A percentile compares a stretch with the other conserved stretches of the same genome.
Conservation (phyloP, 2,113 vertebrate genomes). For the Xenopus borealis region DNA sequence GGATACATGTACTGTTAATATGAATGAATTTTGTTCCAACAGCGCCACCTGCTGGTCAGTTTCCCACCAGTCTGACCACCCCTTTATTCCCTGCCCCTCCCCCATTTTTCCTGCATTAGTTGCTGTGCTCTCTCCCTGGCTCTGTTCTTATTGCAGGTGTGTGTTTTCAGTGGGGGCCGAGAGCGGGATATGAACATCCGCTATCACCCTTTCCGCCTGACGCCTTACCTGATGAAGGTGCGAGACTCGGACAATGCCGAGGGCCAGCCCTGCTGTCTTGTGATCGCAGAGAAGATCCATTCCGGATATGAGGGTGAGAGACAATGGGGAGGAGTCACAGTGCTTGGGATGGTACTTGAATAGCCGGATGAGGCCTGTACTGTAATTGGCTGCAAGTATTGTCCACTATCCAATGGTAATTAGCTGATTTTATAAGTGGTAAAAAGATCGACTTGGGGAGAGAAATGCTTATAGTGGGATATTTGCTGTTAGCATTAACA, state of each 20-base stretch:
- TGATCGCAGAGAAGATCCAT: conserved; percentile 83
- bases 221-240: conserved; percentile 83
- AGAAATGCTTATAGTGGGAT: too few relatives aligned
- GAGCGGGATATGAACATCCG: conserved; percentile 65
- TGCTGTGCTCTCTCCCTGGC: conserved; percentile 23
- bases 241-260: conserved; percentile 67
- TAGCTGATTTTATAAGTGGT: too few relatives aligned
- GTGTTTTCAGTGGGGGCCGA: conserved; percentile 65
- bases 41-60: too few relatives aligned
- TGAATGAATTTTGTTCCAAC: too few relatives aligned
- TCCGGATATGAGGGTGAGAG: conserved; percentile 83
- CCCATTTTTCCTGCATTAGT: neutral
- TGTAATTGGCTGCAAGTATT: too few relatives aligned
- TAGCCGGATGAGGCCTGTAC: too few relatives aligned
- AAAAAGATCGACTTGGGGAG: too few relatives aligned
- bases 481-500: too few relatives aligned
- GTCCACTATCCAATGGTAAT: too few relatives aligned
- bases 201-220: conserved; percentile 83
- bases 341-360: too few relatives aligned
- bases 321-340: neutral
- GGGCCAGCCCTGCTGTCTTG: conserved; percentile 81
- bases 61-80: too few relatives aligned
- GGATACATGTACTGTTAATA: too few relatives aligned
- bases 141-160: conserved; percentile 53
- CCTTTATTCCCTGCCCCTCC: neutral